Evolutionary conservation across 2,888 invertebrate genomes (phyloP), one percentile per base, ranked within the genome.

Genomic region (Chouioia cunea): DNA sequence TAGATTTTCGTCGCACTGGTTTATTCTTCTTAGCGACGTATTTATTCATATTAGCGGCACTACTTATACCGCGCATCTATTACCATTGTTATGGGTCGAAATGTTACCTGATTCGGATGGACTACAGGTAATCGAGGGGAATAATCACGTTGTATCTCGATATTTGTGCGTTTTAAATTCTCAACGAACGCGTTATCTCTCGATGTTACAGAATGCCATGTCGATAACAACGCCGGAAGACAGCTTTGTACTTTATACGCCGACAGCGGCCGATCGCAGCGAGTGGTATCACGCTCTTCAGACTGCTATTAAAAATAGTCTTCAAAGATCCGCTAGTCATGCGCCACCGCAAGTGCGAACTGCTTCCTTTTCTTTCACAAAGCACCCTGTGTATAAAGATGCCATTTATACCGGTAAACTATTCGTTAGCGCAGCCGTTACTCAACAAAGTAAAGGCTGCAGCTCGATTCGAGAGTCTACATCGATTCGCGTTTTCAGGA

Each of bases 31-130:
- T 80, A 93, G 92, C 67, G 96, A 96, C 84, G 87, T 92, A 66
- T 91, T 96, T 74, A 90, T 95, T 67, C 94, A 95, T 80, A 87
- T 92, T 27, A 89, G 89, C 79, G 92, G 92, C 47, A 90, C 91
- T 27, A 89, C 90, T 1, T 89, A 91, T 63, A 89, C 88, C 69
- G 84, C 89, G 0, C 92, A 93, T 85, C 90, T 91, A 10, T 86
- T 96, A 74, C 89, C 89, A 73, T 93, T 93, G 0, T 83, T 96
- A 56, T 96, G 96, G 96, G 89, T 95, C 2, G 94, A 94, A 82
- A 87, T 91, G 4, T 87, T 92, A 48, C 88, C 90, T n/a, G 93
- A 92, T 77, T 88, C 89, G 16, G 91, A 91, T 77, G 87, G 88
- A 10, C 81, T 89, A 50, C 89, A 91, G 80, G 88, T 88, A 80